Percentiles rank a stretch among this genome's conserved stretches.
Conservation (phyloP, 2,113 vertebrate species). For the Callocephalon fimbriatum region DNA sequence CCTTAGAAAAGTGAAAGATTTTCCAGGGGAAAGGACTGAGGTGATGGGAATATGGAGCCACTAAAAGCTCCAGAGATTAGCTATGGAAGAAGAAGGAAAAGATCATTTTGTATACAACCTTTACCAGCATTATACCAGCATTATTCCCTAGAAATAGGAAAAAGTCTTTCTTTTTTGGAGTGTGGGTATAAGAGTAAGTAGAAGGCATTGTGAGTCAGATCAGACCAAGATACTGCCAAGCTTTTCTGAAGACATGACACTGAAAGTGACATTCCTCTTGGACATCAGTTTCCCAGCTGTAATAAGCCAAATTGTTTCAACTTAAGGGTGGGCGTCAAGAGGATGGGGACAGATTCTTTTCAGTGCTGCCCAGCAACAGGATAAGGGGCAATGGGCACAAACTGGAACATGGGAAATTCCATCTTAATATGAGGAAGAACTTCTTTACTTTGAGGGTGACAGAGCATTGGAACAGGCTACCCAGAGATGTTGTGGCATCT, state of each 20-base stretch:
- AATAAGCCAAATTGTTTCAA: neutral
- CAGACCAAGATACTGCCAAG: neutral
- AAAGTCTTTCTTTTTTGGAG: neutral
- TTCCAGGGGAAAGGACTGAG: neutral
- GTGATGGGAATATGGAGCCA: neutral
- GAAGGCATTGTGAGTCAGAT: neutral
- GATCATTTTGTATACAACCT: neutral
- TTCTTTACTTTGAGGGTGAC: neutral
- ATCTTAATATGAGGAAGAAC: neutral
- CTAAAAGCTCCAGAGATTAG: neutral
- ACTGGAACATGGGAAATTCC: neutral
- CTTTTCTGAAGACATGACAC: neutral
- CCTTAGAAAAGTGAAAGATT: neutral
- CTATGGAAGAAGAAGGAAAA: neutral
- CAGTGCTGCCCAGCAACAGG: neutral
- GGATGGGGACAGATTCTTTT: neutral
- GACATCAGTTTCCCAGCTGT: neutral
- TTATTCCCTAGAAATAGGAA: neutral
- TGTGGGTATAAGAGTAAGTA: neutral
- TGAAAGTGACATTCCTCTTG: neutral
- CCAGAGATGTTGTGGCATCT: neutral
- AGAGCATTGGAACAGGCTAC: neutral
- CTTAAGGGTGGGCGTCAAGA: neutral
- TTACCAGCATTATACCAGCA: neutral
- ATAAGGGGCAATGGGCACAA: neutral